Percentiles rank a stretch among this genome's conserved stretches.
These are phyloP conservation scores for Apis laboriosa DNA, from an alignment of 1,140 invertebrate species.

Conservation along the genomic window DNA sequence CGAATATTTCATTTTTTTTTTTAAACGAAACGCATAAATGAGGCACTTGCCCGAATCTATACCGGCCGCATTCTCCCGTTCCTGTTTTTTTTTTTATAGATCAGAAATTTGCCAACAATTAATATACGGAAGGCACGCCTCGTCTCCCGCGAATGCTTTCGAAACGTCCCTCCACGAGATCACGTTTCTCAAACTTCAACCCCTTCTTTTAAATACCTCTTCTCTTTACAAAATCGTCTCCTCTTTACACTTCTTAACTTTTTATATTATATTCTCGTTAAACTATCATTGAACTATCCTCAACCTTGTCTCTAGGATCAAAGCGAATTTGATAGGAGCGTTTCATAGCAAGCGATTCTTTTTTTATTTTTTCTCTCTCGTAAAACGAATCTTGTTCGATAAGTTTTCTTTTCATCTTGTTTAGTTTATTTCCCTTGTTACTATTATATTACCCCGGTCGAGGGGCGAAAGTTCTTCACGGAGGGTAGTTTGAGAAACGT, in stretches of 20 bases:
- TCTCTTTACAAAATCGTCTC: not conserved
- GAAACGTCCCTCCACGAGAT: constrained; percentile 65
- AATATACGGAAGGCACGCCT: constrained; percentile 81
- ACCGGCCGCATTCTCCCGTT: constrained; percentile 48
- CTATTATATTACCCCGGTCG: not conserved
- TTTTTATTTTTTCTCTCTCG: not conserved
- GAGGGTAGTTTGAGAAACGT: constrained; percentile 17
- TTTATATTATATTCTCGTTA: not conserved
- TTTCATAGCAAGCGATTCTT: not conserved
- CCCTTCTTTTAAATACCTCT: not conserved
- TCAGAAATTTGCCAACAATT: constrained; percentile 80
- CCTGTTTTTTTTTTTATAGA: constrained; percentile 64
- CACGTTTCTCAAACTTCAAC: constrained; percentile 68
- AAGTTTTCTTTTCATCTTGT: not conserved
- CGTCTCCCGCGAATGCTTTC: constrained; percentile 74
- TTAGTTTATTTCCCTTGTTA: not conserved
- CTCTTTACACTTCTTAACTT: not conserved
- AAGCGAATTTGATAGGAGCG: not conserved
- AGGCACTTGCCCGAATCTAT: constrained; percentile 66
- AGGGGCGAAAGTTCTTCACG: not conserved
- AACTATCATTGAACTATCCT: not conserved
- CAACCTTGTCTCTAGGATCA: not conserved
- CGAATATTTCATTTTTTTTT: constrained; percentile 39
- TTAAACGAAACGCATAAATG: constrained; percentile 66
- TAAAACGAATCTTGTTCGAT: not conserved